Evolutionary conservation across 2,797 vertebrate genomes (phyloP).

Genomic region (Apodemus agrarius): DNA sequence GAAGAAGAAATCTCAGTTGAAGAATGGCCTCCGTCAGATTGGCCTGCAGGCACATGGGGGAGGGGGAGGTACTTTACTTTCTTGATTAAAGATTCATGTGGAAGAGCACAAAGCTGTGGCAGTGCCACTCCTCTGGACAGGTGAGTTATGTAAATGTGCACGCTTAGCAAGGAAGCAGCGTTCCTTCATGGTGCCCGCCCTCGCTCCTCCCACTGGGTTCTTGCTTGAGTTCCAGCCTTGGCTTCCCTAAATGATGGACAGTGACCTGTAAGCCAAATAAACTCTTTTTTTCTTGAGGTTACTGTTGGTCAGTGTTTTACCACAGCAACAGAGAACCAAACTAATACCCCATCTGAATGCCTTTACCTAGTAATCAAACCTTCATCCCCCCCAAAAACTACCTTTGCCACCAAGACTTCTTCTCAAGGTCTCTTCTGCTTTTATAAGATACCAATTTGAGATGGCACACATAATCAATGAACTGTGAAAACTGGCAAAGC

Average conservation of each 20-base stretch:
- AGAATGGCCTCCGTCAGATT: not conserved
- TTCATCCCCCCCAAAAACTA: not conserved
- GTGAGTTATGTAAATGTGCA: not conserved
- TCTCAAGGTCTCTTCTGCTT: not conserved
- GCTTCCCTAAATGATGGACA: not conserved
- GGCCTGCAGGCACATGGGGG: not conserved
- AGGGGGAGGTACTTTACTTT: not conserved
- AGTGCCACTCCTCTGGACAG: not conserved
- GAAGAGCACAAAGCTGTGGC: not conserved
- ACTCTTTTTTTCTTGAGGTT: not conserved
- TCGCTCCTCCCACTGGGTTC: not conserved
- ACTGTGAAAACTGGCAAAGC: not conserved
- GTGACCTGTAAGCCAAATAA: not conserved
- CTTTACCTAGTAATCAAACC: not conserved
- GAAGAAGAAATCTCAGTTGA: not conserved
- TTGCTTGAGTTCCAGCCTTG: not conserved
- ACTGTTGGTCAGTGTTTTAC: not conserved
- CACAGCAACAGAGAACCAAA: not conserved
- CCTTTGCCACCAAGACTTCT: not conserved
- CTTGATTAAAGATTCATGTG: not conserved
- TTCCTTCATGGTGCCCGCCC: too few relatives aligned
- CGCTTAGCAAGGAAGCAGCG: too few relatives aligned
- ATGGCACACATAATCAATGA: not conserved
- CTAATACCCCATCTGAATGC: not conserved
- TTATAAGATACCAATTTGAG: constrained; percentile 16